Evolutionary conservation across 2,888 invertebrate species (phyloP).

Genomic region (Myathropa florea): DNA sequence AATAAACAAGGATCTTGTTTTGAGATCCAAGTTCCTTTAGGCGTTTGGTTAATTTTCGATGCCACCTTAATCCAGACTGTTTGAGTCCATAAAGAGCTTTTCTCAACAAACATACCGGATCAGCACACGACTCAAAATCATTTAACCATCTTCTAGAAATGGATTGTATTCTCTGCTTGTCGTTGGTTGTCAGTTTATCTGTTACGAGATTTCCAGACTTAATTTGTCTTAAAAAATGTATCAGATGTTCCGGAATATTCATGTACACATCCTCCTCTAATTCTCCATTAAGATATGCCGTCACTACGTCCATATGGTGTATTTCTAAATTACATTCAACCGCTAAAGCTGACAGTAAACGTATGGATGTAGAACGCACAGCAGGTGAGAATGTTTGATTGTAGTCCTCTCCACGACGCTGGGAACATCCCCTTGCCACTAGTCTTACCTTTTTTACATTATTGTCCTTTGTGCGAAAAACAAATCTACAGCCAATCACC

Average conservation of each 20-base stretch:
- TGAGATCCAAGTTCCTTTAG: slow-evolving; percentile 46
- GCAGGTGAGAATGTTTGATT: slow-evolving; percentile 34
- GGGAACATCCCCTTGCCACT: slow-evolving; percentile 35
- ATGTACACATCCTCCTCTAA: slow-evolving; percentile 39
- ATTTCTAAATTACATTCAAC: slow-evolving; percentile 43
- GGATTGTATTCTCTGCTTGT: not conserved
- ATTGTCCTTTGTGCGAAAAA: slow-evolving; percentile 51
- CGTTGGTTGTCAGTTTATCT: not conserved
- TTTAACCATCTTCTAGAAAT: slow-evolving; percentile 27
- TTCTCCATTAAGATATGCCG: slow-evolving; percentile 48
- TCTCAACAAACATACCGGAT: slow-evolving; percentile 51
- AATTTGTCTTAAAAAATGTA: slow-evolving; percentile 27
- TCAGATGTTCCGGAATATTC: slow-evolving; percentile 45
- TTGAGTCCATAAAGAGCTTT: slow-evolving; percentile 60
- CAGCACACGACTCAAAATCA: slow-evolving; percentile 4
- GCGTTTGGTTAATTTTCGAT: slow-evolving; percentile 35
- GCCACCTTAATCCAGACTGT: slow-evolving; percentile 59
- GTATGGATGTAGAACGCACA: slow-evolving; percentile 32
- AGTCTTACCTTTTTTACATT: slow-evolving; percentile 27
- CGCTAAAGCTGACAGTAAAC: slow-evolving; percentile 34
- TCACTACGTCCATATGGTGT: slow-evolving; percentile 40
- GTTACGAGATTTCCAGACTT: not conserved
- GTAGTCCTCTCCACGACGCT: slow-evolving; percentile 46
- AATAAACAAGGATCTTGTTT: slow-evolving; percentile 62
- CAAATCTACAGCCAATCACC: too few species aligned